Base-by-base conservation (phyloP, 2,888 invertebrate genomes). In the Aphidoletes aphidimyza region DNA sequence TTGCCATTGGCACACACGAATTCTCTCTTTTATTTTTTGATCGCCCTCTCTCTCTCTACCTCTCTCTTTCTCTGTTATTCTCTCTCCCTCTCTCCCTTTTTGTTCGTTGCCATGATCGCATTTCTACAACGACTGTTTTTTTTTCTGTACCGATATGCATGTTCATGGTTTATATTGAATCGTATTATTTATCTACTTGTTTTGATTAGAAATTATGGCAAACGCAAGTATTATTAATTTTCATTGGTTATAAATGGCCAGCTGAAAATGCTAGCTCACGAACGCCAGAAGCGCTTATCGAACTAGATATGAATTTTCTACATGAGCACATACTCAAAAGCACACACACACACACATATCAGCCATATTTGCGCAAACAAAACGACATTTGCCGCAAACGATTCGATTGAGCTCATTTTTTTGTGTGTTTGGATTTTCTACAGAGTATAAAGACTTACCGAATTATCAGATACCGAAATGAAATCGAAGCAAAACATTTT, bases 151-250 rank as follows among this genome's bases (percentile, higher is more conserved):
- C n/a, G 22, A 17, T 54, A 54, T 69, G 69, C 69, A 8, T 69
- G 69, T 69, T 69, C 69, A 69, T 9, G n/a, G 26, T 69, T 69
- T 34, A 69, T 69, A 34, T 69, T 30, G 30, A 69, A 69, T 69
- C n/a, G 30, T 69, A 30, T 26, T 69, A 69, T 69, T n/a, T n/a
- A n/a, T n/a, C n/a, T n/a, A n/a, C 69, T 30, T 26, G 69, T 69
- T 69, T 14, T 30, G 69, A 69, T 69, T 69, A 69, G 69, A 69
- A 69, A 69, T 69, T 69, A 34, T 69, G 17, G 30, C 69, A 69
- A 69, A 69, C 26, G 54, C n/a, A 69, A 69, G 30, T 69, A 30
- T 69, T 26, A 30, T 69, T 69, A 69, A 30, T 69, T 42, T 42
- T 30, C 54, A 14, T 30, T 69, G 14, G 69, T 14, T 34, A n/a